Conservation (phyloP, 2,888 invertebrate genomes). For the Argynnis bischoffii region DNA sequence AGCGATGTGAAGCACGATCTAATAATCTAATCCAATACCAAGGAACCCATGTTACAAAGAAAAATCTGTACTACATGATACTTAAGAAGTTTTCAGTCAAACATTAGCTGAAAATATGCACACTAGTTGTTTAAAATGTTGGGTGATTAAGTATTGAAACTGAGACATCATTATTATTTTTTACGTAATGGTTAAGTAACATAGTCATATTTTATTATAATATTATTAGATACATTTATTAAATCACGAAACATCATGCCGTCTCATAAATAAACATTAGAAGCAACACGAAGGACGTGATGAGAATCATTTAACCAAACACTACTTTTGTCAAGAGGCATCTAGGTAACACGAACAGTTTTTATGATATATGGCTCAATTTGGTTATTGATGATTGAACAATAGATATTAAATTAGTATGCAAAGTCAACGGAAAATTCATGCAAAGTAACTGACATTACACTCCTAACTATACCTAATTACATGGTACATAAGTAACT, state of each 20-base stretch:
- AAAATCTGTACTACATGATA: not conserved
- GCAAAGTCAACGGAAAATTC: constrained; percentile 10
- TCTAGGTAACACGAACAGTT: not conserved
- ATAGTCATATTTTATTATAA: constrained; percentile 2
- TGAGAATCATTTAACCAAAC: constrained; percentile 4
- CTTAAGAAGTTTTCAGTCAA: not conserved
- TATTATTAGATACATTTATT: not conserved
- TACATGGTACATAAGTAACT: constrained; percentile 7
- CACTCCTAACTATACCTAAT: constrained; percentile 4
- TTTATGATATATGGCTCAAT: not conserved
- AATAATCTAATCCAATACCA: constrained; percentile 48
- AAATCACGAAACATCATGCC: too few species aligned
- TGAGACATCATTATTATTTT: too few species aligned
- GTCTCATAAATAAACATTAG: constrained; percentile 4
- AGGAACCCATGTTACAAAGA: constrained; percentile 20
- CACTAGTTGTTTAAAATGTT: too few species aligned
- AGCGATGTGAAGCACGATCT: constrained; percentile 62
- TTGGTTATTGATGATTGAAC: constrained; percentile 9
- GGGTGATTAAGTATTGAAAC: too few species aligned
- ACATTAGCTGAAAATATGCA: too few species aligned
- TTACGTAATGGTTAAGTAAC: not conserved
- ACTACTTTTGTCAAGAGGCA: constrained; percentile 8
- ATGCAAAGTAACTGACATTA: constrained; percentile 17
- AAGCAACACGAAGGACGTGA: constrained; percentile 5
- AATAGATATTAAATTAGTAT: constrained; percentile 15